Percentiles rank a stretch among this genome's conserved stretches.
These are phyloP conservation scores for Melipona quadrifasciata DNA, from an alignment of 1,140 invertebrate species.

Conservation along the genomic window DNA sequence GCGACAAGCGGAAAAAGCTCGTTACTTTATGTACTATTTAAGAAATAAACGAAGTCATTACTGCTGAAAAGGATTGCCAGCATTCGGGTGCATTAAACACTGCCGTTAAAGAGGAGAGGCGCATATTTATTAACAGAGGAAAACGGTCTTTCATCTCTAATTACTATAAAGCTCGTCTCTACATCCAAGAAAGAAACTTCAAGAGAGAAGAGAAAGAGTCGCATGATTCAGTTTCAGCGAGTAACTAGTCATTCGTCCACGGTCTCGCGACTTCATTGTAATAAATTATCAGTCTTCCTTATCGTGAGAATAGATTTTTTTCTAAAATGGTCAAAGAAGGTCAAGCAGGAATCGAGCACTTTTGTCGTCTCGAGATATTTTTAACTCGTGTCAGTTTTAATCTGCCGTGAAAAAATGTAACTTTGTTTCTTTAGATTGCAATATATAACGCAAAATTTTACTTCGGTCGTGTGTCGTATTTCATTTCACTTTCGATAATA, in stretches of 20 bases:
- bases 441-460: no score
- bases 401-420: no score
- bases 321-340: background rate
- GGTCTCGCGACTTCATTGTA: background rate
- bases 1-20: background rate
- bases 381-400: background rate
- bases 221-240: background rate
- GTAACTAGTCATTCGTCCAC: conserved; percentile 11
- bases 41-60: background rate
- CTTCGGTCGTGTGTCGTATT: no score
- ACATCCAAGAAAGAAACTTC: background rate
- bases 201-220: background rate
- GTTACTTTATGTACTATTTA: background rate
- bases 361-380: background rate
- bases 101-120: conserved; percentile 2
- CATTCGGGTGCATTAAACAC: background rate
- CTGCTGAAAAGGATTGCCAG: background rate
- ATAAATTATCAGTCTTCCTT: background rate
- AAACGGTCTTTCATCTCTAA: conserved; percentile 1
- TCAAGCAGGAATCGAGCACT: background rate
- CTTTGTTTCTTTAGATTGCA: no score
- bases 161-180: background rate
- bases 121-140: background rate
- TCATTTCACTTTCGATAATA: no score
- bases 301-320: background rate